Base-by-base conservation (phyloP, 2,113 vertebrate species). In the Mustela nigripes region DNA sequence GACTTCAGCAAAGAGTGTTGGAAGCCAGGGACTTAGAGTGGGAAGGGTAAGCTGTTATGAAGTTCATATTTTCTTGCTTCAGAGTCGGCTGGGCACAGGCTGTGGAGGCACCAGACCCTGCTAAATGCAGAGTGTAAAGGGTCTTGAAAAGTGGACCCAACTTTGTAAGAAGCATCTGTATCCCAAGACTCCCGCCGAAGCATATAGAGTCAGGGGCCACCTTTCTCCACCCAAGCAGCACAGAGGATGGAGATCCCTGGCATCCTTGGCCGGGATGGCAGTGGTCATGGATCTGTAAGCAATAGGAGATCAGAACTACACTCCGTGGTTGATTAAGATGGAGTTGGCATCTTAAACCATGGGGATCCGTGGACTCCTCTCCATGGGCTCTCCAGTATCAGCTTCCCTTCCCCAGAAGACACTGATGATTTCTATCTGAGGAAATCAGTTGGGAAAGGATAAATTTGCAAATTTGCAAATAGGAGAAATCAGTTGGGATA, bases 181-280 rank as follows among this genome's bases (percentile, higher is more conserved):
- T 7, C 7, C 9, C 33, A 2, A 80, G 31, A 50, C 15, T 60
- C 26, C 50, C 39, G 11, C 19, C 31, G 31, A 48, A 9, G 2
- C 11, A 0, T 31, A 33, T 36, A 19, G 12, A 3, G 2, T 12
- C 5, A 26, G 22, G 14, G 15, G 18, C 56, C 2, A 7, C 8
- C 11, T 15, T 53, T 26, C 36, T 36, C 36, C 6, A 9, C 48
- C 36, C 4, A 9, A 10, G 14, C 5, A 5, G 28, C 21, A 4
- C 1, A 2, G n/a, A 33, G 12, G 58, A 39, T 4, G 18, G 60
- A 11, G 18, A 4, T n/a, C 9, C 21, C 36, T 21, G 9, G 1
- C 11, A 10, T 15, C 16, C 11, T 4, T 36, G 53, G 50, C 5
- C 9, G 22, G 0, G 3, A 45, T 0, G 2, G 22, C 53, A 10